Percentiles rank a stretch among this genome's conserved stretches.
Conservation (phyloP, 2,888 invertebrate genomes). For the Empis stercorea region DNA sequence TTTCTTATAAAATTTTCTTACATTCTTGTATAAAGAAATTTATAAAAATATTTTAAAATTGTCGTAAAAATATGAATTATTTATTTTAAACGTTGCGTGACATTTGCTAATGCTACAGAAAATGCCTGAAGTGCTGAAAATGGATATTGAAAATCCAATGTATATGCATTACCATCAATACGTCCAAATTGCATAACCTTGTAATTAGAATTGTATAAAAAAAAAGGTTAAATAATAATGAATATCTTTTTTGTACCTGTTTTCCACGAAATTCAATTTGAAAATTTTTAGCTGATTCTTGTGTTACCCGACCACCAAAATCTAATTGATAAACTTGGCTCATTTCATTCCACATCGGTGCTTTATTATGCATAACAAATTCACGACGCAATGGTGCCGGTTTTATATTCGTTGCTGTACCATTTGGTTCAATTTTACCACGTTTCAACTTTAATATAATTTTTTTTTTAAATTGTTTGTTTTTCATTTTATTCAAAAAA, state of each 20-base stretch:
- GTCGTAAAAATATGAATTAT: not conserved
- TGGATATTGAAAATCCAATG: constrained; percentile 96
- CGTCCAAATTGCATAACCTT: constrained; percentile 99
- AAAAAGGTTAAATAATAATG: not conserved
- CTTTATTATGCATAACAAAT: constrained; percentile 94
- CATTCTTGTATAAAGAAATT: no score
- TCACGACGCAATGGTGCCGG: constrained; percentile 51
- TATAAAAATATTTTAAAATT: no score
- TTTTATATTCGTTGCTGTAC: constrained; percentile 25
- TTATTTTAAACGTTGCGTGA: constrained; percentile 37
- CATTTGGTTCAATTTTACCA: constrained; percentile 46
- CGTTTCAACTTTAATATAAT: constrained; percentile 61
- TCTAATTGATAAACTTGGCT: constrained; percentile 98
- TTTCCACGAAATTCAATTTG: constrained; percentile 95
- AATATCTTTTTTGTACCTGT: constrained; percentile 50
- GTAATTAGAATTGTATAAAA: constrained; percentile 1
- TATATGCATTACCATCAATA: constrained; percentile 97
- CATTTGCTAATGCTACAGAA: constrained; percentile 73
- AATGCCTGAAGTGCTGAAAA: constrained; percentile 98
- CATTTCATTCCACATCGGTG: constrained; percentile 97
- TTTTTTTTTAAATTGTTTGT: no score
- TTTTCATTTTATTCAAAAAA: no score
- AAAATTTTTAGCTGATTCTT: constrained; percentile 98
- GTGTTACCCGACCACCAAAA: constrained; percentile 97
- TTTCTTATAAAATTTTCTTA: no score